Conservation (phyloP, 1,140 invertebrate species). For the Drosophila takahashii region DNA sequence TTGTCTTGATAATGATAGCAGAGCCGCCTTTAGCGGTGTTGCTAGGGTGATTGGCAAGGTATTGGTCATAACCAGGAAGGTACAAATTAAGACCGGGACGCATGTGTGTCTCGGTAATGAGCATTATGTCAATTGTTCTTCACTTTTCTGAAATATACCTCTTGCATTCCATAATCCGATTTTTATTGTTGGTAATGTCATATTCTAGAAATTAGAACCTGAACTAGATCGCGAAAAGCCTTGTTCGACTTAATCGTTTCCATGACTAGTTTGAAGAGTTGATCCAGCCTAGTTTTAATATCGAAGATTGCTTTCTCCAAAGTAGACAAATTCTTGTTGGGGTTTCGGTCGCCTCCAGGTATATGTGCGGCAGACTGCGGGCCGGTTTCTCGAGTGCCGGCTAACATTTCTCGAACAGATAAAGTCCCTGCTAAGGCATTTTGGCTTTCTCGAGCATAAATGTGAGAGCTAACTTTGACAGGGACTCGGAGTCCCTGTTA, state of each 20-base stretch:
- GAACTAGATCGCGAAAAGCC: constrained; percentile 33
- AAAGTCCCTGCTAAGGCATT: too few species aligned
- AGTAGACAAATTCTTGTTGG: too few species aligned
- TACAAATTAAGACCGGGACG: constrained; percentile 9
- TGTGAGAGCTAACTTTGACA: too few species aligned
- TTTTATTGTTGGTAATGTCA: constrained; percentile 15
- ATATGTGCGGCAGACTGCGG: too few species aligned
- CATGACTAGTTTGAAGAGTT: constrained; percentile 24
- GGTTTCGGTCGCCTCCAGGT: too few species aligned
- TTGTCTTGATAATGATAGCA: constrained; percentile 4
- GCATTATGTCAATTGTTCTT: constrained; percentile 15
- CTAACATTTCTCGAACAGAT: too few species aligned
- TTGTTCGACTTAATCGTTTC: constrained; percentile 16
- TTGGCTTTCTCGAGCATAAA: too few species aligned
- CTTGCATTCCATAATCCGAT: constrained; percentile 38
- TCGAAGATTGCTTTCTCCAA: too few species aligned
- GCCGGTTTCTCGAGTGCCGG: too few species aligned
- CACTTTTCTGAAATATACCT: constrained; percentile 7
- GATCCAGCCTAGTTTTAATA: background rate
- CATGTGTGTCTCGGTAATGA: constrained; percentile 10
- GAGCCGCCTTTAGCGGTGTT: constrained; percentile 14
- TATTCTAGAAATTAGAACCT: constrained; percentile 11
- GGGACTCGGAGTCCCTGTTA: too few species aligned
- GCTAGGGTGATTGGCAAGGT: constrained; percentile 18
- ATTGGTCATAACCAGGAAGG: constrained; percentile 25